These are phyloP conservation scores for Eptatretus burgeri DNA, from an alignment of 2,113 vertebrate genomes.

Conservation along the genomic window DNA sequence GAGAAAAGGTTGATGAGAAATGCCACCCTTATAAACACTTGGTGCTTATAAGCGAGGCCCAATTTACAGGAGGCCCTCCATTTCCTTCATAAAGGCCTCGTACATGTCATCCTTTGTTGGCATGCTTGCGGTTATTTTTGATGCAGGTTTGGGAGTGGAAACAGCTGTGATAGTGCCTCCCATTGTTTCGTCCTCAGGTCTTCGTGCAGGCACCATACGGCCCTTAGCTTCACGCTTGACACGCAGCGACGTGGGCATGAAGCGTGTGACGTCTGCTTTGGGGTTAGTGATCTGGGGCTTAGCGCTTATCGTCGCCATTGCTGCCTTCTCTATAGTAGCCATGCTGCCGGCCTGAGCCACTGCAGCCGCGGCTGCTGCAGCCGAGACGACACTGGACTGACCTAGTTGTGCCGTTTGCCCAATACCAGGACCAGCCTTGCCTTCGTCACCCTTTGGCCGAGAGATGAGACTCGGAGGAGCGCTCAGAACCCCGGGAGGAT, in stretches of 20 bases:
- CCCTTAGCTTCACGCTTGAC: constrained; percentile 53
- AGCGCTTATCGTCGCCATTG: constrained; percentile 65
- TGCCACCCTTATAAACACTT: no score
- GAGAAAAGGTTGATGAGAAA: no score
- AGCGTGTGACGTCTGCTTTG: constrained; percentile 76
- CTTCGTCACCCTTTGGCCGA: constrained; percentile 46
- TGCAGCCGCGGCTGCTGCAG: neutral
- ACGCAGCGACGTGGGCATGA: constrained; percentile 65
- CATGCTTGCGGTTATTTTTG: constrained; percentile 29
- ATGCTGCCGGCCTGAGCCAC: neutral
- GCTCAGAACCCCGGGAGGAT: constrained; percentile 53
- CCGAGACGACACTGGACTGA: neutral
- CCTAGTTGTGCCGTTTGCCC: constrained; percentile 5
- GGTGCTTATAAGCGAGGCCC: no score
- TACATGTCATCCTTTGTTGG: constrained; percentile 96
- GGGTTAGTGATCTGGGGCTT: constrained; percentile 95
- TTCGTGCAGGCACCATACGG: constrained; percentile 9
- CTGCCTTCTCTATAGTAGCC: constrained; percentile 42
- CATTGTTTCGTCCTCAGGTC: constrained; percentile 15
- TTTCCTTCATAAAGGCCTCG: constrained; percentile 96
- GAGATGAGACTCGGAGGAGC: constrained; percentile 70
- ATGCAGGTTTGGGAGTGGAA: constrained; percentile 16
- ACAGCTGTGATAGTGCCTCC: constrained; percentile 23
- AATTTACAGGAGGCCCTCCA: constrained; percentile 57
- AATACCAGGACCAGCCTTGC: constrained; percentile 15